Evolutionary conservation across 2,888 invertebrate species (phyloP).

Genomic region (Nemoura dubitans): DNA sequence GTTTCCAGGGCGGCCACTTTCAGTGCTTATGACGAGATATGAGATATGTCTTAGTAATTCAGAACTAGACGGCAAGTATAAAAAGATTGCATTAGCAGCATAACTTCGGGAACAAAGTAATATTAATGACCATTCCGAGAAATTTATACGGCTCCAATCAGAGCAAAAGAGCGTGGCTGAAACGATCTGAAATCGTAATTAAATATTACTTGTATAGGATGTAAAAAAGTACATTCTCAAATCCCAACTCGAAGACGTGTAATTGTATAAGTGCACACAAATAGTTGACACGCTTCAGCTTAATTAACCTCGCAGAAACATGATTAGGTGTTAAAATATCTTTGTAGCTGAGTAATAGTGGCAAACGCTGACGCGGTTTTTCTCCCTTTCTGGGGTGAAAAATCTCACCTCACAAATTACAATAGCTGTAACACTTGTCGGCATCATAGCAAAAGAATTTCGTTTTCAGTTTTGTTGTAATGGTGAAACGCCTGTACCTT

Average conservation of each 20-base stretch:
- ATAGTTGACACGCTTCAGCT: background rate
- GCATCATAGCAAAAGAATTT: background rate
- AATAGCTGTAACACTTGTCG: background rate
- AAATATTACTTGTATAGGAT: background rate
- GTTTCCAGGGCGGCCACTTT: background rate
- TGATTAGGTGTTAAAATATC: background rate
- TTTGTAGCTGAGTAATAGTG: background rate
- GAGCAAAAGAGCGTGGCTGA: background rate
- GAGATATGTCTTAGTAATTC: background rate
- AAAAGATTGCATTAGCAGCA: background rate
- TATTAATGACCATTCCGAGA: background rate
- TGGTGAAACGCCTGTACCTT: background rate
- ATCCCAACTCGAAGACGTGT: too few species aligned
- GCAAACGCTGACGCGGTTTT: background rate
- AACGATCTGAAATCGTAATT: background rate
- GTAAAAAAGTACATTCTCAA: background rate
- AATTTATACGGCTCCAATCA: background rate
- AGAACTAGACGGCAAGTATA: background rate
- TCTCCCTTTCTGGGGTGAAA: background rate
- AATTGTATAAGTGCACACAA: background rate
- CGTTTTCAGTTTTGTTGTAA: background rate
- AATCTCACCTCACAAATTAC: background rate
- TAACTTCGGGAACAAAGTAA: background rate
- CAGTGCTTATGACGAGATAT: background rate
- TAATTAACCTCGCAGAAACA: background rate